Percentiles rank a stretch among this genome's conserved stretches.
Conservation (phyloP, 2,113 vertebrate species). For the Reinhardtius hippoglossoides region DNA sequence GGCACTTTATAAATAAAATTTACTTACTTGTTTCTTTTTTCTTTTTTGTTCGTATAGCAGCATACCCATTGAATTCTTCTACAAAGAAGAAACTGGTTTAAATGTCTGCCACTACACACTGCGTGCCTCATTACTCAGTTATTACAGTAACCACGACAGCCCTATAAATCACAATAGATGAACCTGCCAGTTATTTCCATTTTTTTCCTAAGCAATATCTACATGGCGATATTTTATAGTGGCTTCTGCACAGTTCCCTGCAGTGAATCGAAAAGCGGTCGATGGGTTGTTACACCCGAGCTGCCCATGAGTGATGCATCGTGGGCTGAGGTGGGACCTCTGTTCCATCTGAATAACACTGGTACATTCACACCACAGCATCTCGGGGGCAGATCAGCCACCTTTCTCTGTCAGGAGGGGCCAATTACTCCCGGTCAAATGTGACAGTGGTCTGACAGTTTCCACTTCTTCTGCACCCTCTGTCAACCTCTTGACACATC, state of each 20-base stretch:
- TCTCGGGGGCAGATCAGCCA: conserved; percentile 12
- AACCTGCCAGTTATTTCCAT: conserved; percentile 14
- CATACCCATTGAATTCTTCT: not conserved
- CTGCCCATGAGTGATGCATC: conserved; percentile 27
- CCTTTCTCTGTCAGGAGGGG: conserved; percentile 18
- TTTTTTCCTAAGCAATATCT: conserved; percentile 9
- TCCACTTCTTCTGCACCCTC: conserved; percentile 12
- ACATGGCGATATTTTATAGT: not conserved
- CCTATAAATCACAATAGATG: conserved; percentile 6
- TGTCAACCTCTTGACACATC: conserved; percentile 11
- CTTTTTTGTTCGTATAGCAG: not conserved
- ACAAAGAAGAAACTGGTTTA: not conserved
- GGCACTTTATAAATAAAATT: not conserved
- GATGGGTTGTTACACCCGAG: conserved; percentile 21
- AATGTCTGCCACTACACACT: not conserved
- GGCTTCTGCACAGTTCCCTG: conserved; percentile 7
- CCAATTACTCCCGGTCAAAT: conserved; percentile 48
- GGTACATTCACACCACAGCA: conserved; percentile 13
- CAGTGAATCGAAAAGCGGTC: conserved; percentile 8
- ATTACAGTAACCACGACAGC: not conserved
- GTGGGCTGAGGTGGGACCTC: conserved; percentile 21
- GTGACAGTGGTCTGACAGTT: conserved; percentile 22
- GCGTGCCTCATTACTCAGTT: conserved; percentile 11
- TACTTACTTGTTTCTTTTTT: not conserved
- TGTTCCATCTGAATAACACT: conserved; percentile 28